A percentile compares a stretch with the other conserved stretches of the same genome.
Conservation (phyloP, 2,888 invertebrate genomes). For the Cephonodes hylas region DNA sequence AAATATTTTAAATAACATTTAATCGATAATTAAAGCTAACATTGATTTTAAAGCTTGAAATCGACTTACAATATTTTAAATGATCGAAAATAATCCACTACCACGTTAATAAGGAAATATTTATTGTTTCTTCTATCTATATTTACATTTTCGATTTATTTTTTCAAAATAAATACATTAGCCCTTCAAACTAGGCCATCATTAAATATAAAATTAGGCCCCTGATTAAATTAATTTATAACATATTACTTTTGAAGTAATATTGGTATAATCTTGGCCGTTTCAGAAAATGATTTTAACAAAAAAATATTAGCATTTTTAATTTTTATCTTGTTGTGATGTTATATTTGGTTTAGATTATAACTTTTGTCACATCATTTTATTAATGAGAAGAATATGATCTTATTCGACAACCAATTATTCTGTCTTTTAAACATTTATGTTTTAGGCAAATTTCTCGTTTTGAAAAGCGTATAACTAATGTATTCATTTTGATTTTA, state of each 20-base stretch:
- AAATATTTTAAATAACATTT: constrained; percentile 48
- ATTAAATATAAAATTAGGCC: background rate
- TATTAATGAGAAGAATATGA: too few relatives aligned
- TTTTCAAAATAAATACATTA: background rate
- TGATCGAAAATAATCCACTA: constrained; percentile 20
- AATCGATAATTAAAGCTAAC: constrained; percentile 77
- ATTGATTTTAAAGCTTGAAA: constrained; percentile 79
- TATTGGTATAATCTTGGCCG: too few relatives aligned
- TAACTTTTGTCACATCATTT: too few relatives aligned
- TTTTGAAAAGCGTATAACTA: background rate
- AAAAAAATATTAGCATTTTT: too few relatives aligned
- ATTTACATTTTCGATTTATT: background rate
- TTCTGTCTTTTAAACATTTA: too few relatives aligned
- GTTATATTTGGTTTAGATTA: too few relatives aligned
- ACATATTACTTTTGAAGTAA: too few relatives aligned
- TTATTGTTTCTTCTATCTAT: constrained; percentile 8
- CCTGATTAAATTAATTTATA: background rate
- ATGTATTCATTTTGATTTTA: background rate
- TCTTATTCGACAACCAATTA: too few relatives aligned
- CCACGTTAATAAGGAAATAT: constrained; percentile 16
- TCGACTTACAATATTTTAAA: constrained; percentile 56
- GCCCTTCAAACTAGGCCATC: background rate
- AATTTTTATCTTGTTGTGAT: too few relatives aligned
- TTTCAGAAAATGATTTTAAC: too few relatives aligned
- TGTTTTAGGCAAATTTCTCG: too few relatives aligned